Percentiles rank a stretch among this genome's conserved stretches.
Evolutionary conservation across 2,113 vertebrate species (phyloP).

Genomic region (Crotophaga sulcirostris): DNA sequence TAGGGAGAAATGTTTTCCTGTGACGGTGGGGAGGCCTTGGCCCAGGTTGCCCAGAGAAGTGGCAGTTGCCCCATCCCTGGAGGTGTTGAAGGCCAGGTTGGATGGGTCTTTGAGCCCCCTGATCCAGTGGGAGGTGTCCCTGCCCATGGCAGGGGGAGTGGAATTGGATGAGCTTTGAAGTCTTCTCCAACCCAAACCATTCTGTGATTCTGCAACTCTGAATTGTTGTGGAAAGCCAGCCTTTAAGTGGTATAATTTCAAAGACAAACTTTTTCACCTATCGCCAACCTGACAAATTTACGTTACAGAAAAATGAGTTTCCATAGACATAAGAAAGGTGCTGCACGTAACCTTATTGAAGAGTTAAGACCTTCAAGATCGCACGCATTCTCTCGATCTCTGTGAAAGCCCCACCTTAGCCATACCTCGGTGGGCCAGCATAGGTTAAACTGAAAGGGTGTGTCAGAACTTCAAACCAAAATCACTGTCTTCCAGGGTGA

Average conservation of each 20-base stretch:
- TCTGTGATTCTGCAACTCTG: rapidly evolving
- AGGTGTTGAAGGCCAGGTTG: too few species aligned
- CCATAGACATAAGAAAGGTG: not conserved
- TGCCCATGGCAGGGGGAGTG: too few species aligned
- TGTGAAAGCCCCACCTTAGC: not conserved
- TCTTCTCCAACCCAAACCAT: too few species aligned
- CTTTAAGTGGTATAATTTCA: not conserved
- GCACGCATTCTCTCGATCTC: not conserved
- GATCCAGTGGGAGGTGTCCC: too few species aligned
- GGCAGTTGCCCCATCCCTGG: too few species aligned
- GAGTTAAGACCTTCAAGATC: not conserved
- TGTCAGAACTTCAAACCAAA: not conserved
- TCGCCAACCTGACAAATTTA: not conserved
- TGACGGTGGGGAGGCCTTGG: too few species aligned
- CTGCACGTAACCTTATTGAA: not conserved
- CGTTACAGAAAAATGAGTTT: not conserved
- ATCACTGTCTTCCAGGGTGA: rapidly evolving
- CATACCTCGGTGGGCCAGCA: not conserved
- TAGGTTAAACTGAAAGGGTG: not conserved
- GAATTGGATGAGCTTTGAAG: too few species aligned
- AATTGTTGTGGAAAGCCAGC: not conserved
- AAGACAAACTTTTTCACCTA: not conserved
- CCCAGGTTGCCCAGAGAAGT: too few species aligned
- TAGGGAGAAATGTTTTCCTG: too few species aligned
- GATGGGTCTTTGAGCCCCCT: too few species aligned